Base-by-base conservation (phyloP, 1,140 invertebrate genomes). In the Leguminivora glycinivorella region DNA sequence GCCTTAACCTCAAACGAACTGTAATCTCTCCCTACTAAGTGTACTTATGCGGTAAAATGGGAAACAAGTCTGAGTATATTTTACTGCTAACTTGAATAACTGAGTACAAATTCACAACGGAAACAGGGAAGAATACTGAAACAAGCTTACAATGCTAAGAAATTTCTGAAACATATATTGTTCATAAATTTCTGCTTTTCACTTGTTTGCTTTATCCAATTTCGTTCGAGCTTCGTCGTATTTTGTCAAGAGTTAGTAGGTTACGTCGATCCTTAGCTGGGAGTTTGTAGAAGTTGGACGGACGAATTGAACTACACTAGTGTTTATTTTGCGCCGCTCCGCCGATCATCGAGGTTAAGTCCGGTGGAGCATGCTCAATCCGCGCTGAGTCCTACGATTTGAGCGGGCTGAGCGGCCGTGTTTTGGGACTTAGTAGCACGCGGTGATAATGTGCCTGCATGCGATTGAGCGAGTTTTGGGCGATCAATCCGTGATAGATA, bases 311-410 rank as follows among this genome's bases (percentile, higher is more conserved):
- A 52, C 19, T 10, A 29, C 58, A 63, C 24, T 34, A 10, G 2
- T 63, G 58, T 63, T 63, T 31, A 63, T 63, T 63, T 63, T 63
- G 26, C 5, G 29, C 26, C 58, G 17, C 58, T 19, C 25, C 58
- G 58, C 14, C 58, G 26, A 19, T 19, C 22, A 63, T 63, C n/a
- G 58, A 34, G 58, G 58, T 63, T 63, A 60, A 63, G n/a, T 31
- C 26, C n/a, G 6, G 7, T 26, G 56, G 26, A 63, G 58, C 26
- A 17, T 43, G 40, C 10, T 63, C 26, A 63, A 63, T 63, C n/a
- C 58, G 58, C 25, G n/a, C 26, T 63, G 56, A 60, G 56, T n/a
- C 25, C 17, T 60, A 26, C 56, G 56, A 60, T 19, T 26, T 29
- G 56, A 5, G 10, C 56, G 14, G 25, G 6, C 1, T 29, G 56